Evolutionary conservation across 1,140 invertebrate genomes (phyloP), one percentile per base, ranked within the genome.

Genomic region (Bombus picipes): DNA sequence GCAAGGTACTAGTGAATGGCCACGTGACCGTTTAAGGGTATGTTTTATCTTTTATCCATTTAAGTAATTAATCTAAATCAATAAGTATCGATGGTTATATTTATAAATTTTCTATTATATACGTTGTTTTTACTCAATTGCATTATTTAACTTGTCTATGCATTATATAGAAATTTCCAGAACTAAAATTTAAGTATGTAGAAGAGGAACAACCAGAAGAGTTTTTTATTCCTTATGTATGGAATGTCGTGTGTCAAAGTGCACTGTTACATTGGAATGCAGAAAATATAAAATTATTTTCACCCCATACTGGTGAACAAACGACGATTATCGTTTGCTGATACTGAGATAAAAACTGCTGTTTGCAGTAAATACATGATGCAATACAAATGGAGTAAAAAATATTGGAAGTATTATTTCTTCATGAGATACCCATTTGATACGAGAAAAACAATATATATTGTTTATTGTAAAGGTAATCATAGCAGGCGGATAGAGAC

Each of bases 201-300:
- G 99, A 99, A 96, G 99, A 99, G 95, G 99, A 99, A 86, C 97
- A 98, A 85, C 99, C 99, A 0, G 99, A 99, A 94, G 99, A 99
- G 92, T 99, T 99, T 96, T 99, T 99, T 95, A 98, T 99, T 92
- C 99, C 99, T 15, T 99, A 99, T 94, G 98, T 99, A 62, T 99
- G 99, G 99, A 97, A 98, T 22, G 96, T 99, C 73, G 97, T 99
- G 41, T 97, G 96, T 90, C 96, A 97, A 90, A 97, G 97, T 89
- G 98, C 98, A 2, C 96, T 97, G 66, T 96, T 99, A 34, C 97
- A 98, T 94, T 99, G 98, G 97, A 97, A 94, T 89, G 96, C 96
- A 2, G 96, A 96, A 86, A 96, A 95, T 88, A 96, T 96, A 65
- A 96, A 96, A 93, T 88, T 95, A 81, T 95, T 95, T 90, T 91